A percentile compares a stretch with the other conserved stretches of the same genome.
These are phyloP conservation scores for Catamblyrhynchus diadema DNA, from an alignment of 2,797 vertebrate genomes.

Conservation along the genomic window DNA sequence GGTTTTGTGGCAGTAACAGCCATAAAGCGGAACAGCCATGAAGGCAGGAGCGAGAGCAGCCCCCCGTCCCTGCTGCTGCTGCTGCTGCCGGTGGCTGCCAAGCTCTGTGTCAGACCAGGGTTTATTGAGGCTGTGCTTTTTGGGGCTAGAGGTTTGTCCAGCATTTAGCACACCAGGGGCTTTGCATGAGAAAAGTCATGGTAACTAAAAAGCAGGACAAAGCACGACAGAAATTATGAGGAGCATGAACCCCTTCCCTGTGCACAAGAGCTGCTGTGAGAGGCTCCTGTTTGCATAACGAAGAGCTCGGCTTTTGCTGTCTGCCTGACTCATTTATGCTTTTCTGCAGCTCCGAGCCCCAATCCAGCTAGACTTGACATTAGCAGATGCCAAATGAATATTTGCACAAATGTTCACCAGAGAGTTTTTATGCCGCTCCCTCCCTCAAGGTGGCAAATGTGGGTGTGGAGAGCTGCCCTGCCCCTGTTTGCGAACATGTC, in stretches of 20 bases:
- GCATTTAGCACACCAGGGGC: background rate
- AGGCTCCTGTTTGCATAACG: slow-evolving; percentile 14
- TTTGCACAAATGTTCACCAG: slow-evolving; percentile 62
- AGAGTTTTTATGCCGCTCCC: slow-evolving; percentile 37
- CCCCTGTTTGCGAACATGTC: slow-evolving; percentile 45
- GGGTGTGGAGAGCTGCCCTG: slow-evolving; percentile 40
- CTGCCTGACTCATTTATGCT: slow-evolving; percentile 49
- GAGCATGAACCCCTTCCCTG: background rate
- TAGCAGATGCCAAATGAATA: slow-evolving; percentile 66
- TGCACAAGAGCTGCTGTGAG: background rate
- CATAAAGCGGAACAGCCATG: fast-evolving
- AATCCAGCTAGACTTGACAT: slow-evolving; percentile 68
- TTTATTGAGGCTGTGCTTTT: background rate
- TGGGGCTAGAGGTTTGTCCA: background rate
- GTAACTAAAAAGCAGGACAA: background rate
- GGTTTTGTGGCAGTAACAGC: background rate
- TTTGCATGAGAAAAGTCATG: background rate
- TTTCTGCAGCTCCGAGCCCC: slow-evolving; percentile 25
- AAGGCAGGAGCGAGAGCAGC: background rate
- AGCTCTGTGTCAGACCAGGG: fast-evolving
- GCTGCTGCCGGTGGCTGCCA: background rate
- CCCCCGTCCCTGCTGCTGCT: background rate
- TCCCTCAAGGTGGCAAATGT: slow-evolving; percentile 61
- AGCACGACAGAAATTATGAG: fast-evolving
- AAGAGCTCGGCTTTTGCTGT: slow-evolving; percentile 3